Evolutionary conservation across 2,888 invertebrate genomes (phyloP), one percentile per base, ranked within the genome.

Genomic region (Phragmatobia fuliginosa): DNA sequence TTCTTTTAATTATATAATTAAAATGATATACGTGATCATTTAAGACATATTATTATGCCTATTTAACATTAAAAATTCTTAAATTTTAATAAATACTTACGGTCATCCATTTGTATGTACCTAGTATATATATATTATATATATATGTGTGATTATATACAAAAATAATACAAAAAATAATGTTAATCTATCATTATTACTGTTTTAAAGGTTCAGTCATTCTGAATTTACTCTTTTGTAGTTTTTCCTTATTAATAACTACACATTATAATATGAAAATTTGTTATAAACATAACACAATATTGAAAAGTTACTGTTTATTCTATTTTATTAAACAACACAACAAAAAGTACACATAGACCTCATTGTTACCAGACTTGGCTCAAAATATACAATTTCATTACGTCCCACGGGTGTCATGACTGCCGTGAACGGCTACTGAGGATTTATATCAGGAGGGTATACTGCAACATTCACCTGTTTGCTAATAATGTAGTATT

Each of bases 401-500:
- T 70, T 66, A 67, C 62, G 58, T 70, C 63, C 66, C 70, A 16
- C n/a, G 62, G 70, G 66, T 67, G 64, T 45, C 60, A 61, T 69
- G 31, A 65, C 36, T 69, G 52, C 59, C 64, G 65, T 69, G 38
- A 70, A 36, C 63, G 32, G 59, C 31, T 56, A 36, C 63, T 59
- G 36, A 66, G 70, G 65, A 67, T 71, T 71, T 71, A 71, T 67
- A 65, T 65, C 60, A n/a, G 33, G 64, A 67, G 65, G 67, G 71
- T 67, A 62, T 45, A 56, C 70, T 65, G 61, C 60, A 68, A 38
- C 64, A 65, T 58, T 67, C 67, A 67, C 67, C 71, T 67, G 64
- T 67, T 62, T 56, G 60, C 64, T 71, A 71, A 71, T 71, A 71
- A 71, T 31, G 65, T 62, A 45, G 63, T 49, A 67, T 64, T 68